A percentile compares a stretch with the other conserved stretches of the same genome.
Evolutionary conservation across 1,140 invertebrate species (phyloP).

Genomic region (Hestina assimilis): DNA sequence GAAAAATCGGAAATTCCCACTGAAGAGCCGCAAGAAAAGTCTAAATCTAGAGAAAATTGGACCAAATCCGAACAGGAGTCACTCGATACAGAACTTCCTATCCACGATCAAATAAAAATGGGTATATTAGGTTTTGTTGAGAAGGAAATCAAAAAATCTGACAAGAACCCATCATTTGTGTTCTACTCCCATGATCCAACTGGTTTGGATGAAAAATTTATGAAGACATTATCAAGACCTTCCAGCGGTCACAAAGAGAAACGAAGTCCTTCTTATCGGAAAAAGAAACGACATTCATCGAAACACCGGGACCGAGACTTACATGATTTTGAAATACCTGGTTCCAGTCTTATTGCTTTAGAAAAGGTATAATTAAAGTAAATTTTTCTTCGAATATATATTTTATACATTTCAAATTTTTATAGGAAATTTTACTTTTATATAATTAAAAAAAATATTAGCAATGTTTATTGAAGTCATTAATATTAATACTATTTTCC

Average conservation of each 20-base stretch:
- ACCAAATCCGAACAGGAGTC: constrained; percentile 76
- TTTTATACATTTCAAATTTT: no score
- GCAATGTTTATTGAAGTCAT: no score
- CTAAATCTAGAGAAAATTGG: constrained; percentile 66
- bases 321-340: constrained; percentile 75
- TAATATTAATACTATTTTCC: no score
- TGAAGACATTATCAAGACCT: constrained; percentile 65
- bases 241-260: constrained; percentile 74
- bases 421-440: no score
- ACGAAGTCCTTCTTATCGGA: constrained; percentile 71
- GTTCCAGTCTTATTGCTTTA: constrained; percentile 74
- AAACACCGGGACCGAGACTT: constrained; percentile 68
- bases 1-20: constrained; percentile 30
- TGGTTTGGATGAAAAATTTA: constrained; percentile 69
- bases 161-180: constrained; percentile 73
- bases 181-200: constrained; percentile 76
- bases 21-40: constrained; percentile 38
- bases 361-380: constrained; percentile 55
- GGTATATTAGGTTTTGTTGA: constrained; percentile 80
- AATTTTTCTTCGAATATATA: neutral
- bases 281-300: constrained; percentile 75
- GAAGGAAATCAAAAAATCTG: constrained; percentile 79
- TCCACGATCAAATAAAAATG: constrained; percentile 79
- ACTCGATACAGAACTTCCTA: constrained; percentile 77
- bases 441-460: no score